phyloP scores from a whole-genome alignment of 2,888 invertebrate species.

The Ophion ventricosus region DNA sequence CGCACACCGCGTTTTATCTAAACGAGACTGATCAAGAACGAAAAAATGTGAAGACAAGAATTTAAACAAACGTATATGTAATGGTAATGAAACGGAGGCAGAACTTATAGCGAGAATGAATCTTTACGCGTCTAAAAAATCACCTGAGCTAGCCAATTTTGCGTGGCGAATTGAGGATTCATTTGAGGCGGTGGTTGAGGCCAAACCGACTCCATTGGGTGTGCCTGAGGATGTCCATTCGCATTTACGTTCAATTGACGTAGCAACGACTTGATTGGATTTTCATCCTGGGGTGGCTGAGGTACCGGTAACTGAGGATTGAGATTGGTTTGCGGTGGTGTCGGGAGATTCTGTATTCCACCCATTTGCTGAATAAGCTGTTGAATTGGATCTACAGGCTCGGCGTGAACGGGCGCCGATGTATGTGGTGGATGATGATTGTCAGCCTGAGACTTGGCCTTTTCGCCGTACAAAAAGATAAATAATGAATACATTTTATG shows the following conservation, averaged over 20 bases:
- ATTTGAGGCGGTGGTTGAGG: slow-evolving; percentile 80
- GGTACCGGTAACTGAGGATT: slow-evolving; percentile 69
- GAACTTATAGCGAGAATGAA: too few relatives aligned
- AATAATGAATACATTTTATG: too few relatives aligned
- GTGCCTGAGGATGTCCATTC: slow-evolving; percentile 76
- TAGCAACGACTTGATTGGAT: slow-evolving; percentile 84
- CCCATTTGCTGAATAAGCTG: slow-evolving; percentile 85
- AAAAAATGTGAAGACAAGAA: too few relatives aligned
- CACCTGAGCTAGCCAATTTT: slow-evolving; percentile 81
- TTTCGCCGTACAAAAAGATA: slow-evolving; percentile 67
- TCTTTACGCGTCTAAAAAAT: slow-evolving; percentile 12
- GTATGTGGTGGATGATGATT: slow-evolving; percentile 76
- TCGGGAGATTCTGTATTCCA: slow-evolving; percentile 82
- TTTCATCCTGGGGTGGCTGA: slow-evolving; percentile 79
- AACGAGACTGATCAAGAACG: too few relatives aligned
- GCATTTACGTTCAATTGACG: slow-evolving; percentile 83
- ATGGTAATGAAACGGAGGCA: too few relatives aligned
- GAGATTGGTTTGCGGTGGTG: slow-evolving; percentile 77
- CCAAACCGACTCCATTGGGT: slow-evolving; percentile 80
- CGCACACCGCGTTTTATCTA: too few relatives aligned
- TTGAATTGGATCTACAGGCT: slow-evolving; percentile 84
- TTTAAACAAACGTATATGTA: too few relatives aligned
- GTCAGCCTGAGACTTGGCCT: slow-evolving; percentile 77
- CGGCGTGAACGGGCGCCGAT: slow-evolving; percentile 70
- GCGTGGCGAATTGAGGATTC: slow-evolving; percentile 78